Conservation (phyloP, 2,888 invertebrate genomes). For the Ariolimax columbianus region DNA sequence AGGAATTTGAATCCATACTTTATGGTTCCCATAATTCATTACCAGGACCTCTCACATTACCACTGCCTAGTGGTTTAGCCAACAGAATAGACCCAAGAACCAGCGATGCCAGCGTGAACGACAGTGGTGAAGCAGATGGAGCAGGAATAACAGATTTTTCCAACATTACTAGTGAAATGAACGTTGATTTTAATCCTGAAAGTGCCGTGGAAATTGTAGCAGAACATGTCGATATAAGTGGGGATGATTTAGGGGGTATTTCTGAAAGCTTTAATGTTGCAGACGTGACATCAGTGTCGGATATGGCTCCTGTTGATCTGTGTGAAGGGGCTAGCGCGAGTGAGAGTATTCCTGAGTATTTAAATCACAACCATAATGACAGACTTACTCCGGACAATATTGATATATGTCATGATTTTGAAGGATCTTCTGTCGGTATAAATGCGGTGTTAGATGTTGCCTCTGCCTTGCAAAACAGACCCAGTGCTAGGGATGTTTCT, state of each 20-base stretch:
- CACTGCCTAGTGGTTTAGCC: neutral
- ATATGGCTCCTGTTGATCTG: neutral
- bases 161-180: neutral
- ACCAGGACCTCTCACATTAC: neutral
- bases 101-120: no score
- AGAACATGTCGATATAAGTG: neutral
- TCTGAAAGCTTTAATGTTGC: neutral
- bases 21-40: neutral
- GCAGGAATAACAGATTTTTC: neutral
- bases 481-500: slow-evolving; percentile 24
- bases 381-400: neutral
- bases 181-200: neutral
- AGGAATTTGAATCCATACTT: neutral
- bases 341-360: neutral
- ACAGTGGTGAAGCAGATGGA: neutral
- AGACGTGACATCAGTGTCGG: neutral
- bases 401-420: neutral
- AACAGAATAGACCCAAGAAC: neutral
- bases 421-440: neutral
- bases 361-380: neutral
- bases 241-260: neutral
- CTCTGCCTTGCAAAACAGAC: neutral
- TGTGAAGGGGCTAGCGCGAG: neutral
- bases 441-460: neutral
- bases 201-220: neutral